A percentile compares a stretch with the other conserved stretches of the same genome.
Conservation (phyloP, 2,888 invertebrate genomes). For the Neoaliturus tenellus region DNA sequence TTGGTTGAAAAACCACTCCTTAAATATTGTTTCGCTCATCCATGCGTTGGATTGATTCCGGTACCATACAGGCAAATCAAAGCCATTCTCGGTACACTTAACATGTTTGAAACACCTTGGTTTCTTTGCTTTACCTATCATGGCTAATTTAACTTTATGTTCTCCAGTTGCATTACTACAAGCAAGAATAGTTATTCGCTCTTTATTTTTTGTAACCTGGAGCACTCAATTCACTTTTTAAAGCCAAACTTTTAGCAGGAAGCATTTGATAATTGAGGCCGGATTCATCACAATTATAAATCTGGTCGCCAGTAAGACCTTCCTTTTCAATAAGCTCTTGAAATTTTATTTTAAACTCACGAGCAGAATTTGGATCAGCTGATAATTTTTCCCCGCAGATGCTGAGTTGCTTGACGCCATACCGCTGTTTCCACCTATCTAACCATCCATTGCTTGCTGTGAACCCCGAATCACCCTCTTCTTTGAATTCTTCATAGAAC, state of each 20-base stretch:
- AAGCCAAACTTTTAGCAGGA: neutral
- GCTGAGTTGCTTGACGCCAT: slow-evolving; percentile 13
- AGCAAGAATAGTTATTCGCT: slow-evolving; percentile 2
- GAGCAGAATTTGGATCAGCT: neutral
- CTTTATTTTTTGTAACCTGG: slow-evolving; percentile 17
- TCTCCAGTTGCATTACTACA: slow-evolving; percentile 24
- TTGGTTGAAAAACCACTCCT: neutral
- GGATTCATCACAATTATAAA: slow-evolving; percentile 20
- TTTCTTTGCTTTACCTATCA: slow-evolving; percentile 12
- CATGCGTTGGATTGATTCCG: slow-evolving; percentile 17
- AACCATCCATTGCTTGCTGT: slow-evolving; percentile 42
- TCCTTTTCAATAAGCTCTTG: slow-evolving; percentile 38
- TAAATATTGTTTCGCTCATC: neutral
- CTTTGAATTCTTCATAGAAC: slow-evolving; percentile 28
- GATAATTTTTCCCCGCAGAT: slow-evolving; percentile 27
- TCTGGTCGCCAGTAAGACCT: slow-evolving; percentile 22
- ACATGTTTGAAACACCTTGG: neutral
- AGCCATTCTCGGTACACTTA: neutral
- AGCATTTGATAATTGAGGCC: slow-evolving; percentile 24
- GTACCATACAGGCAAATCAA: neutral
- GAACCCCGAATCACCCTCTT: slow-evolving; percentile 38
- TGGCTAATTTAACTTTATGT: neutral
- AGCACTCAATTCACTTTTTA: slow-evolving; percentile 16
- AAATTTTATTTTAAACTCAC: slow-evolving; percentile 43
- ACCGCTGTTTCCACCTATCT: slow-evolving; percentile 33